phyloP scores from a whole-genome alignment of 2,113 vertebrate species.

The Myotis davidii region DNA sequence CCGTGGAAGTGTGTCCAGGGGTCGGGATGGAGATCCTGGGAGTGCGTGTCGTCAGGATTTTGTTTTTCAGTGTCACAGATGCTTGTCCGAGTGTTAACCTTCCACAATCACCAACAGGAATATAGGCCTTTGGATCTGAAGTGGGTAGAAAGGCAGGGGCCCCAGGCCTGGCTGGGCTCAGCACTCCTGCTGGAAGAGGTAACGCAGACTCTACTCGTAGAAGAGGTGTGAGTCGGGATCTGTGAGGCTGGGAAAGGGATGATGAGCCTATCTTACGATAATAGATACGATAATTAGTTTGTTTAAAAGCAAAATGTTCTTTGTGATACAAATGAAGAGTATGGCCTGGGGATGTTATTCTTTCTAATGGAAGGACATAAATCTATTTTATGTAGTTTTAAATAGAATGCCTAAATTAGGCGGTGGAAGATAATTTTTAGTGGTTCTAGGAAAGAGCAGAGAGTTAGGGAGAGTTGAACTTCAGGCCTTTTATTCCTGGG shows the following conservation, averaged over 20 bases:
- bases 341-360: constrained; percentile 89
- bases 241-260: constrained; percentile 78
- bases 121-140: constrained; percentile 79
- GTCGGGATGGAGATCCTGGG: constrained; percentile 59
- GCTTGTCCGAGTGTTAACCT: constrained; percentile 81
- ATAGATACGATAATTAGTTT: constrained; percentile 83
- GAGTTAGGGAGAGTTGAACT: constrained; percentile 88
- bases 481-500: constrained; percentile 89
- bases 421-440: constrained; percentile 88
- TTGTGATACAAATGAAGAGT: constrained; percentile 88
- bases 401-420: constrained; percentile 93
- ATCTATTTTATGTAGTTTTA: constrained; percentile 92
- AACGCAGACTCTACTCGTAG: constrained; percentile 60
- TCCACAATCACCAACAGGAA: constrained; percentile 77
- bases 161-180: constrained; percentile 72
- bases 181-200: constrained; percentile 74
- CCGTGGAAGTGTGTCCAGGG: constrained; percentile 74
- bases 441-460: constrained; percentile 87
- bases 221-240: constrained; percentile 68
- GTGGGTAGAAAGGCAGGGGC: constrained; percentile 74
- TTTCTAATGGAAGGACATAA: constrained; percentile 92
- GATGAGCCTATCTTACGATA: constrained; percentile 80
- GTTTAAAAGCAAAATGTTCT: constrained; percentile 85
- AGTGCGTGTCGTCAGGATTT: constrained; percentile 71
- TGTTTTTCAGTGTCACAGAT: constrained; percentile 75